Evolutionary conservation across 2,888 invertebrate species (phyloP), one percentile per base, ranked within the genome.

Genomic region (Molorchus minor): DNA sequence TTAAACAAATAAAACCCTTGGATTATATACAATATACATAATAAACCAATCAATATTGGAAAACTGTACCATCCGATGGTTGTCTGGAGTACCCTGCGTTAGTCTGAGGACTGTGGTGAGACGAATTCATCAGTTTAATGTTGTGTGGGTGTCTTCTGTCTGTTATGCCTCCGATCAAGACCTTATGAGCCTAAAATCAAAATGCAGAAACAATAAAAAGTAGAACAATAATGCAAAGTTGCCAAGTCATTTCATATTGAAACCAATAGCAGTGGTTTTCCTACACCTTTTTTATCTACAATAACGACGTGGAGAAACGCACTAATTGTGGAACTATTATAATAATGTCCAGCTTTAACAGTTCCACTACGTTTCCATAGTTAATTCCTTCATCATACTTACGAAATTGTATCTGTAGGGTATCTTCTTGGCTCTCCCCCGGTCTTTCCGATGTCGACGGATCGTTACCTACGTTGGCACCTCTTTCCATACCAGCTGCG

Each of bases 21-120:
- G 25, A 8, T 25, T 25, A 10, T 33, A 10, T 33, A n/a, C 3
- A n/a, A 3, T 10, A 33, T 33, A 33, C 33, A 33, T 25, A 25
- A n/a, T n/a, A n/a, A n/a, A n/a, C 17, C 19, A 19, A 45, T 71
- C 74, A 89, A 76, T 90, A 90, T 75, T 88, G 88, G 81, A 88
- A 90, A 61, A 87, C 85, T 46, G 86, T 88, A 68, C 90, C 90
- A 67, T 89, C 92, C 38, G 89, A 88, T 4, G 88, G 86, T 79
- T 93, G 91, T 69, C 93, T 84, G 58, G 90, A 90, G 81, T 87
- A 93, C 1, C 93, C 93, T 61, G 91, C 90, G 78, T 92, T 92
- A 17, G 92, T 91, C 79, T 90, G 87, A 66, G 91, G 90, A 10
- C 88, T 88, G 77, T 92, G 92, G 30, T 90, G 89, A 2, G 91